Conservation (phyloP, 2,888 invertebrate genomes). For the Drosophila lacicola region DNA sequence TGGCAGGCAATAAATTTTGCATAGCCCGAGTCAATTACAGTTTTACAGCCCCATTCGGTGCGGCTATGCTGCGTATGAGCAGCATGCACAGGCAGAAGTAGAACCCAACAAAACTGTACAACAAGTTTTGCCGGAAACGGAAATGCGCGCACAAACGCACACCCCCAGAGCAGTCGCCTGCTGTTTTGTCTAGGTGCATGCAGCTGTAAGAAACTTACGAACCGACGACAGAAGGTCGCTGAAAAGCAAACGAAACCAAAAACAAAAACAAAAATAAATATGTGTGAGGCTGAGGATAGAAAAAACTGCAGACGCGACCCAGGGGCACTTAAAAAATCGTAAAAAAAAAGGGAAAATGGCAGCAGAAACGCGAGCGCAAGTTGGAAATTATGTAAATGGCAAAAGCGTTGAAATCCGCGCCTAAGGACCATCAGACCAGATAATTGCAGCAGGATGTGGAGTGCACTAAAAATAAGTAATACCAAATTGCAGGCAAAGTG, state of each 20-base stretch:
- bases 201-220: slow-evolving; percentile 47
- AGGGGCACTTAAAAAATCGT: slow-evolving; percentile 67
- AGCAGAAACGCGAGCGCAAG: slow-evolving; percentile 34
- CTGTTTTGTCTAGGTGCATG: slow-evolving; percentile 61
- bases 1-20: slow-evolving; percentile 71
- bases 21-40: slow-evolving; percentile 75
- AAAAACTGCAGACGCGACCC: slow-evolving; percentile 32
- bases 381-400: slow-evolving; percentile 75
- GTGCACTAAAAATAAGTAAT: slow-evolving; percentile 57
- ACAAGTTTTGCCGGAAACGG: slow-evolving; percentile 49
- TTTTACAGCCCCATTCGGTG: slow-evolving; percentile 40
- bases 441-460: slow-evolving; percentile 70
- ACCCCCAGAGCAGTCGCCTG: slow-evolving; percentile 12
- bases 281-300: neutral
- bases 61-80: slow-evolving; percentile 57
- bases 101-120: slow-evolving; percentile 17
- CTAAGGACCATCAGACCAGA: slow-evolving; percentile 63
- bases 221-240: slow-evolving; percentile 40
- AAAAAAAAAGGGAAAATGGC: slow-evolving; percentile 41
- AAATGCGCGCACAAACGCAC: slow-evolving; percentile 18
- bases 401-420: slow-evolving; percentile 67
- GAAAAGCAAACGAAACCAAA: slow-evolving; percentile 32
- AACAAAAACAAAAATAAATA: slow-evolving; percentile 4
- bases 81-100: slow-evolving; percentile 24
- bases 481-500: slow-evolving; percentile 60